Base-by-base conservation (phyloP, 2,888 invertebrate genomes). In the Lasioglossum malachurum region DNA sequence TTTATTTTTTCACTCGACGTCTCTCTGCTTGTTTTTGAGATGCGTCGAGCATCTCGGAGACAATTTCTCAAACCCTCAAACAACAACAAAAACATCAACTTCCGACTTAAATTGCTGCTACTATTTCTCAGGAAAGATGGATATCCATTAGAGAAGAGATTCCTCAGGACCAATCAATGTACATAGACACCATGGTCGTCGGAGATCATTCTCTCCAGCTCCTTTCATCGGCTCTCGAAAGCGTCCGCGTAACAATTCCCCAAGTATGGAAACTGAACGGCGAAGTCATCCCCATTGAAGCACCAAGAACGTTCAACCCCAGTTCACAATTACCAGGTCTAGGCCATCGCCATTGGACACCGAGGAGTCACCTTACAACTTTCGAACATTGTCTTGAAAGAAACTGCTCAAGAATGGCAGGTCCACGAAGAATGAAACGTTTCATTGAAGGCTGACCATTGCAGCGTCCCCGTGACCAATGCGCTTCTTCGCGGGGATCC, bases 371-470 rank as follows among this genome's bases (percentile, higher is more conserved):
- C 19, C n/a, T 72, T 60, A 53, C 19, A n/a, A 10, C 44, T 31
- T 19, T 12, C 16, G 67, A 67, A 60, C 64, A 46, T 67, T 53
- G 67, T 49, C 23, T 41, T 27, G 69, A 35, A 19, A 31, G 53
- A 16, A 31, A 41, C 64, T 72, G 1, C 19, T 38, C 2, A 3
- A 82, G 83, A 86, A 86, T 75, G 75, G 78, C 72, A 64, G 67
- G 75, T 60, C 67, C 3, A 8, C 38, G 27, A 75, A 87, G 87
- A 87, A 87, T 72, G 84, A 82, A 84, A 53, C 64, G 60, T 79
- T 88, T 88, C 83, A 89, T 88, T 86, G 86, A 88, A 87, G 46
- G 57, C 16, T 53, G 46, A 72, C 83, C 81, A 78, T 79, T 80
- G n/a, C 80, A 31, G 74, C 76, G 69, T 74, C 83, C 76, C 53